Base-by-base conservation (phyloP, 2,797 vertebrate species). In the Poeciliopsis turneri region DNA sequence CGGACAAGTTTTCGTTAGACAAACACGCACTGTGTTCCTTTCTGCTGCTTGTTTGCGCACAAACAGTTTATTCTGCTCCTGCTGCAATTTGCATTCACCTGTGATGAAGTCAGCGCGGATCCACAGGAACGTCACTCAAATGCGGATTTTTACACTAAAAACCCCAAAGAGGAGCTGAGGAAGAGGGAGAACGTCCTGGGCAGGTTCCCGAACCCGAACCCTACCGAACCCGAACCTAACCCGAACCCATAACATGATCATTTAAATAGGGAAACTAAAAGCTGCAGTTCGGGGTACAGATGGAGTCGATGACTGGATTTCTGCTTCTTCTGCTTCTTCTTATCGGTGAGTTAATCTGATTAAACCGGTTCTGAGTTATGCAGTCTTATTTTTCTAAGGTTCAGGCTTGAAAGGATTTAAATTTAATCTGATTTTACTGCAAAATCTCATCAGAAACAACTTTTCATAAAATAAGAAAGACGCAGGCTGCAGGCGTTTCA, bases 261-360 rank as follows among this genome's bases (percentile, higher is more conserved):
- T 69, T 18, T 1, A 57, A 53, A 41, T 6, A 3, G 20, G 23
- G 10, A 55, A n/a, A 16, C 28, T 20, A 9, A 69, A 30, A 10
- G 69, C 39, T 57, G 18, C 11, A n/a, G 30, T 36, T 20, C 36
- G 77, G 70, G 39, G 4, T 46, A 13, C 78, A 84, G 47, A 92
- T 92, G 92, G 79, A 89, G 71, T 5, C 66, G 25, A 55, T 13
- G 2, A 9, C 53, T 18, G 57, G 2, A 23, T 28, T 72, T 76
- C 28, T 87, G 0, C 74, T 92, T 79, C 83, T 93, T 13, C 64
- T 87, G 25, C 83, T 93, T 15, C 64, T 87, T 36, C 68, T 92
- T 0, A 4, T 28, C 12, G 91, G 93, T 94, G 86, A 92, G 93
- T 90, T 79, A 72, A 51, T 53, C 33, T 36, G 28, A 10, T 51